Evolutionary conservation across 2,888 invertebrate species (phyloP).

Genomic region (Lottia gigantea): DNA sequence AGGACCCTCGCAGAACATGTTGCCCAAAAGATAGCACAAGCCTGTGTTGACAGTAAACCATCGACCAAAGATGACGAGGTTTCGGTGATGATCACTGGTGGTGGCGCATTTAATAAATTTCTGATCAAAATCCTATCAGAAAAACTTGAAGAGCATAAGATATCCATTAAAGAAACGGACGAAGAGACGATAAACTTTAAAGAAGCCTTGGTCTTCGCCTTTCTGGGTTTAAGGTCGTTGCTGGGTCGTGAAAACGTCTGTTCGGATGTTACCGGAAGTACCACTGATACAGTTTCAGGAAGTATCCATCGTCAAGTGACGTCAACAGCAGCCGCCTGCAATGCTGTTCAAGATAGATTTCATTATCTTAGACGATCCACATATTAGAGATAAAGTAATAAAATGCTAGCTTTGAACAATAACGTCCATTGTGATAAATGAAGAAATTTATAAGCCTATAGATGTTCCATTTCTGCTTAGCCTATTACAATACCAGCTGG

Average conservation of each 20-base stretch:
- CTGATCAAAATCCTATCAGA: constrained; percentile 42
- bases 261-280: constrained; percentile 53
- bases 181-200: constrained; percentile 58
- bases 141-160: constrained; percentile 33
- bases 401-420: too few relatives aligned
- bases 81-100: constrained; percentile 58
- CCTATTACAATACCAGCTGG: too few relatives aligned
- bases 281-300: constrained; percentile 50
- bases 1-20: constrained; percentile 59
- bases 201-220: constrained; percentile 61
- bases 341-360: constrained; percentile 20
- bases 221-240: constrained; percentile 57
- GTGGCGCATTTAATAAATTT: constrained; percentile 59
- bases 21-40: constrained; percentile 41
- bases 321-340: background rate
- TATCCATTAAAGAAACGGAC: constrained; percentile 42
- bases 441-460: too few relatives aligned
- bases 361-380: constrained; percentile 13
- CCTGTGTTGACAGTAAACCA: constrained; percentile 34
- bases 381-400: too few relatives aligned
- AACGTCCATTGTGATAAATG: too few relatives aligned
- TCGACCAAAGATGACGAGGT: constrained; percentile 8
- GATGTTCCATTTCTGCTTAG: too few relatives aligned
- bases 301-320: constrained; percentile 53
- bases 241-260: constrained; percentile 55